Conservation (phyloP, 1,140 invertebrate genomes). For the Drosophila sucinea region DNA sequence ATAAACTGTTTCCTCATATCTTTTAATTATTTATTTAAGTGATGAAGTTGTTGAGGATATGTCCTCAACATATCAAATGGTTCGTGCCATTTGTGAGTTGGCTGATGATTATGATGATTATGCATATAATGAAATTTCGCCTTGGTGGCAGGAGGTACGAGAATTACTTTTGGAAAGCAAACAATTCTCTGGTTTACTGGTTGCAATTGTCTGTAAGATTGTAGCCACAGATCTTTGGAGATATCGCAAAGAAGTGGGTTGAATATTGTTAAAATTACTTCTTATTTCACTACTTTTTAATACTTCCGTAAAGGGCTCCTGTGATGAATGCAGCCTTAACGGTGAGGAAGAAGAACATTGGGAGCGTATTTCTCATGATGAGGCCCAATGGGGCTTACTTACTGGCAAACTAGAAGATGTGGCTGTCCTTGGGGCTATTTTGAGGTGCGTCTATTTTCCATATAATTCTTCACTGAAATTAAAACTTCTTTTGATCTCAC, state of each 20-base stretch:
- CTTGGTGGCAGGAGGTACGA: slow-evolving; percentile 91
- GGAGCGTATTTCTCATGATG: slow-evolving; percentile 93
- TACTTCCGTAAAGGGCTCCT: slow-evolving; percentile 57
- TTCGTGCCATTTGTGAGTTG: slow-evolving; percentile 68
- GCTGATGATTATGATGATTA: slow-evolving; percentile 79
- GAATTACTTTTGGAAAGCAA: slow-evolving; percentile 87
- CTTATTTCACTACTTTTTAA: not conserved
- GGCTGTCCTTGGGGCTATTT: slow-evolving; percentile 88
- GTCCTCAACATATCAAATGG: slow-evolving; percentile 65
- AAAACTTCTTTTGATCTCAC: not conserved
- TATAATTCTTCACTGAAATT: not conserved
- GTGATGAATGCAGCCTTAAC: slow-evolving; percentile 79
- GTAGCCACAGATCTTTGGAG: slow-evolving; percentile 85
- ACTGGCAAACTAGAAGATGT: slow-evolving; percentile 95
- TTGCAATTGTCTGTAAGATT: slow-evolving; percentile 90
- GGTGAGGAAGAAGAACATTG: slow-evolving; percentile 87
- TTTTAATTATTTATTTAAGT: slow-evolving; percentile 32
- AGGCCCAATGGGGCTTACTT: slow-evolving; percentile 92
- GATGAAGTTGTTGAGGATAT: slow-evolving; percentile 81
- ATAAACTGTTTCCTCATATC: not conserved
- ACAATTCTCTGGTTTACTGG: slow-evolving; percentile 89
- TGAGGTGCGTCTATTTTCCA: slow-evolving; percentile 83
- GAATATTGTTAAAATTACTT: not conserved
- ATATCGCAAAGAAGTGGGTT: slow-evolving; percentile 59
- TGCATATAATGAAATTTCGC: slow-evolving; percentile 87